Evolutionary conservation across 53 echinoderm and acorn worm species (phyloP).

Genomic region (Echinarachnius parma): DNA sequence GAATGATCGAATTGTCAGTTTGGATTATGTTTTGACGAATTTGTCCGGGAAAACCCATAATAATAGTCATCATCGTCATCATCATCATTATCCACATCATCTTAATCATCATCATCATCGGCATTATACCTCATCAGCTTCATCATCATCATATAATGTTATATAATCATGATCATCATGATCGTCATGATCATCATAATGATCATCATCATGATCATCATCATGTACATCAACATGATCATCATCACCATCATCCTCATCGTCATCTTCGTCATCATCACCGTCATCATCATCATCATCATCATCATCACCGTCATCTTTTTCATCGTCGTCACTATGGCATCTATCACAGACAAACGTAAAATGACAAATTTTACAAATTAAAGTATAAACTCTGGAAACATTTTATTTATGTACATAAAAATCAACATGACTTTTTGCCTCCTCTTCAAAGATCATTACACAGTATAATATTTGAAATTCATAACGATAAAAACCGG

Average conservation of each 20-base stretch:
- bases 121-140: not conserved
- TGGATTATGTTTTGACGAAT: too few relatives aligned
- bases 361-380: too few relatives aligned
- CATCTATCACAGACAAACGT: too few relatives aligned
- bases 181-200: not conserved
- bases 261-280: not conserved
- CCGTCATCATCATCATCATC: slow-evolving; percentile 5
- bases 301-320: not conserved
- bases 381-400: too few relatives aligned
- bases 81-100: not conserved
- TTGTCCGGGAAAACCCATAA: too few relatives aligned
- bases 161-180: not conserved
- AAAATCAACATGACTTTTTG: too few relatives aligned
- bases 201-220: not conserved
- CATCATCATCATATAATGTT: not conserved
- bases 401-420: too few relatives aligned
- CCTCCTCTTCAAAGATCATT: too few relatives aligned
- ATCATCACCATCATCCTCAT: slow-evolving; percentile 5
- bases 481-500: too few relatives aligned
- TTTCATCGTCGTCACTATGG: not conserved
- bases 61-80: too few relatives aligned
- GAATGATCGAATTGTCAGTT: too few relatives aligned
- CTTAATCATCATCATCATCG: not conserved
- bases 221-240: not conserved
- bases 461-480: too few relatives aligned